Evolutionary conservation across 2,113 vertebrate genomes (phyloP).

Genomic region (Saguinus midas): DNA sequence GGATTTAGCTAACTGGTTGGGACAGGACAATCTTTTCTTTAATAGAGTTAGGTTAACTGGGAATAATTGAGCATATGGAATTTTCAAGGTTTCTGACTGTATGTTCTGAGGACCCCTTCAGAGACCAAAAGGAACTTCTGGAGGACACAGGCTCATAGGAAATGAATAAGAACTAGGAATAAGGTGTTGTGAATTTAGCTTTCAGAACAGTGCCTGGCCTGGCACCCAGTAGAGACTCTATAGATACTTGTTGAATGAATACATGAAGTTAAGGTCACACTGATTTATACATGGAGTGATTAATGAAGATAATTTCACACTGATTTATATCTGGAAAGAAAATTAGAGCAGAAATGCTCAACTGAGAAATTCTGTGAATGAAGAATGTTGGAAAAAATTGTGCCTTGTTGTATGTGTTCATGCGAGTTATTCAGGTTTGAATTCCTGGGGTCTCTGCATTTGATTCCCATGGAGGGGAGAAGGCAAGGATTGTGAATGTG

Average conservation of each 20-base stretch:
- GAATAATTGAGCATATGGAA: not conserved
- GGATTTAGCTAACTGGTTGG: not conserved
- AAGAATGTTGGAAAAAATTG: not conserved
- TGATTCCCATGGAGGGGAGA: not conserved
- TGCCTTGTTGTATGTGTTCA: not conserved
- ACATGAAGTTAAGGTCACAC: too few relatives aligned
- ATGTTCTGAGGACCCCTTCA: not conserved
- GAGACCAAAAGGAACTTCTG: not conserved
- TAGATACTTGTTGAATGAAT: not conserved
- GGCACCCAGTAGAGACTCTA: not conserved
- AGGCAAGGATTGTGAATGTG: rapidly evolving
- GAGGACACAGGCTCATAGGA: not conserved
- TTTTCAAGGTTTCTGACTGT: not conserved
- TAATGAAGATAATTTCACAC: not conserved
- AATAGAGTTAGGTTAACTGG: not conserved
- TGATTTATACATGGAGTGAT: not conserved
- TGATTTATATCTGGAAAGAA: not conserved
- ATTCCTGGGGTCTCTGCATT: not conserved
- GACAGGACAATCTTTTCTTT: not conserved
- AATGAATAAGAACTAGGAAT: not conserved
- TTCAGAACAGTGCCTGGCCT: not conserved
- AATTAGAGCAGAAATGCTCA: not conserved
- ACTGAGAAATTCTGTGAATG: not conserved
- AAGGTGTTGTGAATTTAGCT: not conserved
- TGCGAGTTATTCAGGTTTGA: not conserved